Base-by-base conservation (phyloP, 1,140 invertebrate genomes). In the Scaptomyza montana region DNA sequence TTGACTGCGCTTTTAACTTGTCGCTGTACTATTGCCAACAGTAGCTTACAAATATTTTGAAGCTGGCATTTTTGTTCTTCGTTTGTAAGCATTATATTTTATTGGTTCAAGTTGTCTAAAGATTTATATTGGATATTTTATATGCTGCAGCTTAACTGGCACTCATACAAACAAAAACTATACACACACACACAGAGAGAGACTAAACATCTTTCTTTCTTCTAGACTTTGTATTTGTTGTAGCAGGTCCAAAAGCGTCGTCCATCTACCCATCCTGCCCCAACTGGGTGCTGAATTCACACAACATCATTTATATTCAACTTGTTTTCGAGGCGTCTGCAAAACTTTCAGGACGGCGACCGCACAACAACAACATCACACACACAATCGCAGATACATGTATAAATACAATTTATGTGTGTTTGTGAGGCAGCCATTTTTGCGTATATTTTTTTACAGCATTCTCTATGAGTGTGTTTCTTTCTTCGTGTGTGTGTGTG, bases 251-350 rank as follows among this genome's bases (percentile, higher is more conserved):
- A 62, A 75, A 68, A 43, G 28, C 25, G 41, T 28, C 43, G 39
- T 43, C 39, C n/a, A n/a, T 43, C 39, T 12, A 28, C 19, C 54
- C 7, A 2, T 6, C 30, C 12, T 28, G 19, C 45, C 53, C 36
- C 59, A 49, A 49, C 45, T 43, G 55, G 45, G 43, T 64, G 57
- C 73, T 60, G 81, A 63, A 65, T 79, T 84, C 76, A 79, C 84
- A 84, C 80, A 89, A 84, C 84, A 89, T 89, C 85, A 89, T 89
- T 89, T 89, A 89, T 89, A 89, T 89, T 89, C 84, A 89, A 84
- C 77, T 89, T 89, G 84, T 89, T 89, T 89, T 89, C 68, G 70
- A 77, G 77, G 68, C 66, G 82, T 82, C 82, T 78, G 71, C 61
- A 54, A 73, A 77, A 78, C 56, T 78, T 71, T 78, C 56, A 71